Evolutionary conservation across 2,113 vertebrate species (phyloP).

Genomic region (Lepidothrix coronata): DNA sequence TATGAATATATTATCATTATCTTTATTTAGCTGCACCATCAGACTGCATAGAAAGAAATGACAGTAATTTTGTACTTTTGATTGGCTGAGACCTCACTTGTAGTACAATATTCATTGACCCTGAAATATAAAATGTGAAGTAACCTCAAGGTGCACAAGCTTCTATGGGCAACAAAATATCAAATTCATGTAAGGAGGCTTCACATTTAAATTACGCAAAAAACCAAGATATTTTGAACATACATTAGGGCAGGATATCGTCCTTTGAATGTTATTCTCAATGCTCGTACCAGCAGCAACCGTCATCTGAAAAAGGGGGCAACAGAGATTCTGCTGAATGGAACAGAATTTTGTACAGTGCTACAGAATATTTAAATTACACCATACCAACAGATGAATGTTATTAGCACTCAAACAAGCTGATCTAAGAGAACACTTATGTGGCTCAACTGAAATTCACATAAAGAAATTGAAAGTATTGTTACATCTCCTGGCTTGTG

Average conservation of each 20-base stretch:
- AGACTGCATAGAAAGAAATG: neutral
- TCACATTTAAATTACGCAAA: slow-evolving; percentile 27
- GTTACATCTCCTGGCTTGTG: neutral
- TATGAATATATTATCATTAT: neutral
- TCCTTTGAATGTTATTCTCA: slow-evolving; percentile 78
- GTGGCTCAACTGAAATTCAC: slow-evolving; percentile 35
- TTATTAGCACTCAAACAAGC: neutral
- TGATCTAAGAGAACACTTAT: neutral
- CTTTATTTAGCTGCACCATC: neutral
- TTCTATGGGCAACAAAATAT: slow-evolving; percentile 18
- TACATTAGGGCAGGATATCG: slow-evolving; percentile 77
- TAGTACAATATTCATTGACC: slow-evolving; percentile 63
- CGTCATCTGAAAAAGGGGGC: slow-evolving; percentile 74
- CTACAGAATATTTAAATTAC: slow-evolving; percentile 30
- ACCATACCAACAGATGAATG: neutral
- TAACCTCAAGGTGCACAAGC: neutral
- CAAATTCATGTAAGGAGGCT: slow-evolving; percentile 50
- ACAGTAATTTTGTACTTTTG: neutral
- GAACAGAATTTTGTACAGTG: slow-evolving; percentile 31
- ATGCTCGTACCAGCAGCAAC: slow-evolving; percentile 75
- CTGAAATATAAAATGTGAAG: slow-evolving; percentile 4
- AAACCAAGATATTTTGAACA: slow-evolving; percentile 67
- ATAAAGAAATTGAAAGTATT: slow-evolving; percentile 12
- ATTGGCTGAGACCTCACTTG: slow-evolving; percentile 44
- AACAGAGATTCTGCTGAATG: slow-evolving; percentile 70